phyloP scores from a whole-genome alignment of 2,113 vertebrate genomes.

The Silurus meridionalis region DNA sequence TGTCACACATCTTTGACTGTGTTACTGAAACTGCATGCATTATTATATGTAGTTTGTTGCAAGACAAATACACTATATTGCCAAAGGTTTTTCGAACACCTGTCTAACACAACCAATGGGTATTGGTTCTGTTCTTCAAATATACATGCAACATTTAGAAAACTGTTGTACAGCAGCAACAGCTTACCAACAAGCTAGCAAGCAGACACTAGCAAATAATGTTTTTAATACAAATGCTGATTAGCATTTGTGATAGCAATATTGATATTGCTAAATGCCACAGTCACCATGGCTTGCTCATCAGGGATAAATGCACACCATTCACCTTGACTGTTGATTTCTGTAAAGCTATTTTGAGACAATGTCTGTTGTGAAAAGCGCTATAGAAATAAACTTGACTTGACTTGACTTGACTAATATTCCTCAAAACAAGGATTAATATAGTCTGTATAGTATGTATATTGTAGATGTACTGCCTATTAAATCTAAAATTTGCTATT shows the following conservation, averaged over 20 bases:
- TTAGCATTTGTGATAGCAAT: neutral
- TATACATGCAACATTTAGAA: neutral
- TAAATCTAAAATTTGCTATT: neutral
- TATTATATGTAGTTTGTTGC: neutral
- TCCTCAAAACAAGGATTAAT: neutral
- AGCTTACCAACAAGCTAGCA: neutral
- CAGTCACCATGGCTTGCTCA: too few relatives aligned
- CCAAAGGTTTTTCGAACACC: neutral
- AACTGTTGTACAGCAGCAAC: neutral
- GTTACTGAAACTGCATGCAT: neutral
- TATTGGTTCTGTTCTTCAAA: neutral
- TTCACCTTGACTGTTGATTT: too few relatives aligned
- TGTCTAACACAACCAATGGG: neutral
- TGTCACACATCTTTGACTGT: neutral
- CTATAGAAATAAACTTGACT: too few relatives aligned
- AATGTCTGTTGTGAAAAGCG: too few relatives aligned
- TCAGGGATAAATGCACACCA: too few relatives aligned
- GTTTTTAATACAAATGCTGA: neutral
- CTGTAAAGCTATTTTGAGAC: too few relatives aligned
- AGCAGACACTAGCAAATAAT: neutral
- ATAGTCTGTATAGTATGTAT: neutral
- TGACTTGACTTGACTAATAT: neutral
- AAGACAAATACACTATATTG: neutral
- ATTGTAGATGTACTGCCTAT: neutral
- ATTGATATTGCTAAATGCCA: too few relatives aligned